Evolutionary conservation across 2,797 vertebrate genomes (phyloP).

Genomic region (Xiphorhynchus erythropygius): DNA sequence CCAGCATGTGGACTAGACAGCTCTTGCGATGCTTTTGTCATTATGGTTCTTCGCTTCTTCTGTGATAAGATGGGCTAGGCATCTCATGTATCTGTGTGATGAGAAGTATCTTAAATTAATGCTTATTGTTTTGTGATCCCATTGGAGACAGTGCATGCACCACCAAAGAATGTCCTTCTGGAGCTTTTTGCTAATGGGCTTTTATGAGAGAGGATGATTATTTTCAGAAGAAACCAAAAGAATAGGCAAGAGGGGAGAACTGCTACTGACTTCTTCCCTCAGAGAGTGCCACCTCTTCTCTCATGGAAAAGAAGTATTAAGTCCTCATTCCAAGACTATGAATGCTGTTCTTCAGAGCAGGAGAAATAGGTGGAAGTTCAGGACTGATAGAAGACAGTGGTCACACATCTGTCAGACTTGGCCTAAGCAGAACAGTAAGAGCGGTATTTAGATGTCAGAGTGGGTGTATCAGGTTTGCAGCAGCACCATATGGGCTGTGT

Average conservation of each 20-base stretch:
- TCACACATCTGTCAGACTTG: background rate
- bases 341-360: background rate
- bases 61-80: background rate
- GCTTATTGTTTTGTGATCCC: background rate
- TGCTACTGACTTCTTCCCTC: background rate
- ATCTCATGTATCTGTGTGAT: background rate
- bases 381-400: background rate
- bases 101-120: background rate
- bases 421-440: background rate
- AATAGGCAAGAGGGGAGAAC: background rate
- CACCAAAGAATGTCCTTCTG: background rate
- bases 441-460: background rate
- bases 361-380: background rate
- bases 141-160: background rate
- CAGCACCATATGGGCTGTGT: background rate
- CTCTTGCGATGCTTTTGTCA: background rate
- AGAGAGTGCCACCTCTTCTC: background rate
- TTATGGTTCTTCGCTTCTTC: background rate
- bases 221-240: background rate
- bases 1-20: background rate
- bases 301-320: background rate
- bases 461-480: background rate
- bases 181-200: background rate
- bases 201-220: background rate
- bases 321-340: background rate